Percentiles rank a stretch among this genome's conserved stretches.
Evolutionary conservation across 2,888 invertebrate species (phyloP).

Genomic region (Hipparchia sbordonii): DNA sequence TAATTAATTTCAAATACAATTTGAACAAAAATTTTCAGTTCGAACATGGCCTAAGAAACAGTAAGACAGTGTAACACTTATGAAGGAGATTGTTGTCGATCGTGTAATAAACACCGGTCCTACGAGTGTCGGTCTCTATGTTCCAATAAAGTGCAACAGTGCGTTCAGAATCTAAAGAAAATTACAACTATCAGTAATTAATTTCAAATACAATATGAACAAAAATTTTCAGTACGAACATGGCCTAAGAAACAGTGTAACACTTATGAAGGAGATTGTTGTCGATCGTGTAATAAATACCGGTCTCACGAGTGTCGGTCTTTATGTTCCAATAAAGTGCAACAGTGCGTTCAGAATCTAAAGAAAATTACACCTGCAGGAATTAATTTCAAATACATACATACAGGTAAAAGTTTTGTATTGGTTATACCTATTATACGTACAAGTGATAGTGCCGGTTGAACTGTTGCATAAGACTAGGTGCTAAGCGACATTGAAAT

Average conservation of each 20-base stretch:
- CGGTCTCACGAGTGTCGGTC: slow-evolving; percentile 16
- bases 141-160: slow-evolving; percentile 8
- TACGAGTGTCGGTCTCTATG: slow-evolving; percentile 14
- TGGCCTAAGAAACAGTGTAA: slow-evolving; percentile 13
- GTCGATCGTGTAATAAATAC: slow-evolving; percentile 23
- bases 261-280: slow-evolving; percentile 21
- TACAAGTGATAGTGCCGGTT: slow-evolving; percentile 4
- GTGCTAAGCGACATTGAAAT: slow-evolving; percentile 12
- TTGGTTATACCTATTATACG: neutral
- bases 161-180: slow-evolving; percentile 7
- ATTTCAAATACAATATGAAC: too few species aligned
- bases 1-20: neutral
- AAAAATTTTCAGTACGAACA: too few species aligned
- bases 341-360: slow-evolving; percentile 8
- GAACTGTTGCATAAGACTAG: neutral
- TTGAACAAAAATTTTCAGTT: neutral
- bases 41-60: slow-evolving; percentile 9
- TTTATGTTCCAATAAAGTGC: slow-evolving; percentile 5
- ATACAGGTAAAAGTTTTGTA: neutral
- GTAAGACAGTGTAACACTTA: too few species aligned
- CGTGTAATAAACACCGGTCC: slow-evolving; percentile 21
- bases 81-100: slow-evolving; percentile 22
- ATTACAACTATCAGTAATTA: too few species aligned
- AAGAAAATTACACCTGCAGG: slow-evolving; percentile 6
- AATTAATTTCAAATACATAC: neutral